A percentile compares a stretch with the other conserved stretches of the same genome.
Conservation (phyloP, 2,888 invertebrate species). For the Schizaphis graminum region DNA sequence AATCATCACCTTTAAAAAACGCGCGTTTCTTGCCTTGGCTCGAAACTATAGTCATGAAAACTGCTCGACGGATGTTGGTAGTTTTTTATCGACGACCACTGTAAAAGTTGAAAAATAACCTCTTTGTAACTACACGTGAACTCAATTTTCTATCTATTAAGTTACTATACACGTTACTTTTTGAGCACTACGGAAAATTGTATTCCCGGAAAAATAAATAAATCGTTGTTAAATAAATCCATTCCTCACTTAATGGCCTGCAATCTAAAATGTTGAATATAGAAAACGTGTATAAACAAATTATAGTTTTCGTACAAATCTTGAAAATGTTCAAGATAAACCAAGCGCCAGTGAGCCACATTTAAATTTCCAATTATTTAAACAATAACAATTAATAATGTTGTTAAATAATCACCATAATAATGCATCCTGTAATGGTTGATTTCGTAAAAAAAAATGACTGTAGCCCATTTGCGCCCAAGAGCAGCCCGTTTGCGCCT, state of each 20-base stretch:
- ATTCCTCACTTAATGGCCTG: background rate
- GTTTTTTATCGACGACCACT: background rate
- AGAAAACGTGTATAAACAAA: background rate
- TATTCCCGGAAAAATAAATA: background rate
- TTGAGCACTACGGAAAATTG: background rate
- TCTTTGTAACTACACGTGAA: background rate
- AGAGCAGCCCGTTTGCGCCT: no score
- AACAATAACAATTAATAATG: background rate
- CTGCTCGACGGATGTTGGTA: background rate
- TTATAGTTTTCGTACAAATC: background rate
- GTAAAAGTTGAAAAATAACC: background rate
- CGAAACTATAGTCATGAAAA: background rate
- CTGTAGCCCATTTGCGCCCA: no score
- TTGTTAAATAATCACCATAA: background rate
- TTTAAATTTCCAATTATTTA: background rate
- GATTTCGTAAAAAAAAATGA: background rate
- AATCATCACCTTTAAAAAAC: background rate
- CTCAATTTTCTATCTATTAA: background rate
- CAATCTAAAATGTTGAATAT: background rate
- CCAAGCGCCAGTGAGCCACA: background rate
- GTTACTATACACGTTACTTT: background rate
- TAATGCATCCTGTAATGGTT: background rate
- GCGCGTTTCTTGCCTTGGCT: background rate
- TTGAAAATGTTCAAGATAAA: background rate
- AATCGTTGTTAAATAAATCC: background rate